These are phyloP conservation scores for Lasioglossum vierecki DNA, from an alignment of 2,888 invertebrate species.

Conservation along the genomic window DNA sequence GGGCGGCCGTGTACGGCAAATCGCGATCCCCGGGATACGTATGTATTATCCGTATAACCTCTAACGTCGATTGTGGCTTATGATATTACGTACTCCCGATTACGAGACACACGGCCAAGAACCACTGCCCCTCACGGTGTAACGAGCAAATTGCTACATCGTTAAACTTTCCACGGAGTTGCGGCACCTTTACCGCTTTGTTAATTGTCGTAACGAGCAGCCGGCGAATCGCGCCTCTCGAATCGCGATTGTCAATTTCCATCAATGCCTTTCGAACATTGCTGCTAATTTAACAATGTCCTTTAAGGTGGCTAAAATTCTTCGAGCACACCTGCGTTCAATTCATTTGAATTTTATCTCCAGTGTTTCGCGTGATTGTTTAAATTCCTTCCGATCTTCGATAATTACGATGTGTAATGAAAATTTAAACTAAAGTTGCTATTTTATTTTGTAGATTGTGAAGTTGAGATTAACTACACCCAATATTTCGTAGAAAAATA, in stretches of 20 bases:
- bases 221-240: conserved; percentile 6
- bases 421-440: no score
- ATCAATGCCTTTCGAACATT: conserved; percentile 17
- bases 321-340: not conserved
- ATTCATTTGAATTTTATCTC: not conserved
- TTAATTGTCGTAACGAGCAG: conserved; percentile 48
- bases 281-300: not conserved
- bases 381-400: not conserved
- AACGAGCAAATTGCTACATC: conserved; percentile 69
- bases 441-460: no score
- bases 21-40: conserved; percentile 71
- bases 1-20: conserved; percentile 71
- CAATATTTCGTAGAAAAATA: no score
- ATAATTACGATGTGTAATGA: no score
- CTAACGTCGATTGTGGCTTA: conserved; percentile 70
- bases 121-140: conserved; percentile 31
- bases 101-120: conserved; percentile 37
- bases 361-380: not conserved
- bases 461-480: no score
- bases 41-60: conserved; percentile 69
- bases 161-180: conserved; percentile 59
- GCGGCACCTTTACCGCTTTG: conserved; percentile 52
- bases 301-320: not conserved
- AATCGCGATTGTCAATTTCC: conserved; percentile 14
- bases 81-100: conserved; percentile 68